Base-by-base conservation (phyloP, 2,888 invertebrate species). In the Arctia plantaginis region DNA sequence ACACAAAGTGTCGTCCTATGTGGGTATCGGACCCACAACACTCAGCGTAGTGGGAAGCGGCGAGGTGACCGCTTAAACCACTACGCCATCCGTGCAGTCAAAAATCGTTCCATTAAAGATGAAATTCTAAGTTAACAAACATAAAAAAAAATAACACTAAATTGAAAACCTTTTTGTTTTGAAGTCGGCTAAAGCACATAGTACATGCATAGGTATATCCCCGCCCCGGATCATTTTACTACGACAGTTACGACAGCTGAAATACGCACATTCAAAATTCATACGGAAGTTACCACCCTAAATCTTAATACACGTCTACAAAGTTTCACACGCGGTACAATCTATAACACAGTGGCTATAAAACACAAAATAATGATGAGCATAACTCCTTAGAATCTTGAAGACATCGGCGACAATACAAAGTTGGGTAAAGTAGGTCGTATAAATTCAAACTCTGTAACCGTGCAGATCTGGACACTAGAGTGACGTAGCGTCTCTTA, bases 361-460 rank as follows among this genome's bases (percentile, higher is more conserved):
- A 85, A 84, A 82, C 85, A 85, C 51, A 59, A 84, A 79, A 84
- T 84, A 84, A 84, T 84, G 83, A 83, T 77, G 78, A 77, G 74
- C 39, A 76, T 81, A 84, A 81, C 81, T 85, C 78, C 51, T 41
- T n/a, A 72, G 77, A 80, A 80, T 84, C 77, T 75, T 59, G 71
- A 76, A 76, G 73, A 76, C 76, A 82, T 77, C 77, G 81, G 79
- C 77, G 75, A 77, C 82, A 79, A 80, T 83, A 91, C 89, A 89
- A 87, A 87, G 77, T 83, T 80, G 82, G 82, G 82, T 86, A 88
- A 92, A 92, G 90, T 89, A 90, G 93, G 91, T 92, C 90, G 89
- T 93, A 93, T 92, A 92, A 89, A 93, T 93, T 92, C 92, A 91
- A 86, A 86, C 88, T 86, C 83, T 80, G 85, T 85, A 62, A 84